These are phyloP conservation scores for Bombylius major DNA, from an alignment of 2,888 invertebrate genomes.

Conservation along the genomic window DNA sequence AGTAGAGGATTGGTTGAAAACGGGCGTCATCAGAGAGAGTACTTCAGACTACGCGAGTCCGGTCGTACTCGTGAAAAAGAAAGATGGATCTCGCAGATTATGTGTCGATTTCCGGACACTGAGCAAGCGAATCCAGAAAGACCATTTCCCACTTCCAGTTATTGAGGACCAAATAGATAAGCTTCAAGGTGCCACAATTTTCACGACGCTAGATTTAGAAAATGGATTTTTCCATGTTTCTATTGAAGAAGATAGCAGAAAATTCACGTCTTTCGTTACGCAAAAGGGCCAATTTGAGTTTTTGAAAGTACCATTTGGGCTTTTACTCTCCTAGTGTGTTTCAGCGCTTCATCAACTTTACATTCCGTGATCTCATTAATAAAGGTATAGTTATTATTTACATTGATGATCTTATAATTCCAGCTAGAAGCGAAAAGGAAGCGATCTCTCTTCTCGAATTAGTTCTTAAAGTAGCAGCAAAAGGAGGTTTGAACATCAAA, in stretches of 20 bases:
- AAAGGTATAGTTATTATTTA: constrained; percentile 13
- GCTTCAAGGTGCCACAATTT: constrained; percentile 19
- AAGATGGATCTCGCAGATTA: not conserved
- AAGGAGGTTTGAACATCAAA: constrained; percentile 11
- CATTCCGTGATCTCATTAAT: constrained; percentile 12
- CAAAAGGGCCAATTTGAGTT: constrained; percentile 24
- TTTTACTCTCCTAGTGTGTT: constrained; percentile 23
- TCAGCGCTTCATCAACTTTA: constrained; percentile 18
- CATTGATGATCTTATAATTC: constrained; percentile 23
- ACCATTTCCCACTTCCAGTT: constrained; percentile 19
- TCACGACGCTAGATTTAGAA: constrained; percentile 22
- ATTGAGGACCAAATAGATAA: constrained; percentile 24
- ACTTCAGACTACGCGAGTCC: constrained; percentile 11
- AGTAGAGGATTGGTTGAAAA: not conserved
- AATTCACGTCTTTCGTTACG: constrained; percentile 25
- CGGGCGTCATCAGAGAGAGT: not conserved
- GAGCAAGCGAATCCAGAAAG: constrained; percentile 10
- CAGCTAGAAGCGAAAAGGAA: constrained; percentile 10
- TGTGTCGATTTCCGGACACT: not conserved
- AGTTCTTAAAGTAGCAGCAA: constrained; percentile 5
- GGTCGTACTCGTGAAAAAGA: not conserved
- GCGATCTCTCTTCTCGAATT: constrained; percentile 3
- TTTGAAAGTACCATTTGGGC: constrained; percentile 27
- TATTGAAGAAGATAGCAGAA: constrained; percentile 17
- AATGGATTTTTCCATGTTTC: constrained; percentile 28